These are phyloP conservation scores for Aphrophora alni DNA, from an alignment of 2,888 invertebrate genomes.

Conservation along the genomic window DNA sequence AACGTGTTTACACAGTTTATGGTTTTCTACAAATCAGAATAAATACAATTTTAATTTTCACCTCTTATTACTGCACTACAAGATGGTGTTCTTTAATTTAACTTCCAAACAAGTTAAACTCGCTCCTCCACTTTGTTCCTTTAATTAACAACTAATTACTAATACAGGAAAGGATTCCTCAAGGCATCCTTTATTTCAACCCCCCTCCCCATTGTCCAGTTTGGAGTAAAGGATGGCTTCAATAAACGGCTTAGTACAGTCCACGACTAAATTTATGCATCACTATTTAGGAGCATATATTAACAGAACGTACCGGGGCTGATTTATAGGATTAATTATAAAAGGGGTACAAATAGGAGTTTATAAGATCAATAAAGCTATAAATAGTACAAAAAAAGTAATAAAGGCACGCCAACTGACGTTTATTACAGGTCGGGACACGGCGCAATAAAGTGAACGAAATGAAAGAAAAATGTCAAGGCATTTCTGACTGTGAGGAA, in stretches of 20 bases:
- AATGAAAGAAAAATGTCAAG: slow-evolving; percentile 6
- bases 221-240: background rate
- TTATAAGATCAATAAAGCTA: slow-evolving; percentile 6
- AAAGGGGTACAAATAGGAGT: slow-evolving; percentile 6
- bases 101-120: background rate
- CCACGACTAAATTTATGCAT: background rate
- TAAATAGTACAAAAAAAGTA: slow-evolving; percentile 1
- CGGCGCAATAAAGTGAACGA: background rate
- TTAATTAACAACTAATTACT: background rate
- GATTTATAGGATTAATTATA: background rate
- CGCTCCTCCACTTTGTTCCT: background rate
- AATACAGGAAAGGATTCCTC: background rate
- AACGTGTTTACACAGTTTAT: too few species aligned
- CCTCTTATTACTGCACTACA: too few species aligned
- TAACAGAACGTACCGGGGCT: background rate
- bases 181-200: background rate
- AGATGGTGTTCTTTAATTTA: background rate
- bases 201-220: background rate
- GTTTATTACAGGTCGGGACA: background rate
- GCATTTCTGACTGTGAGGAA: background rate
- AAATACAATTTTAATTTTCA: too few species aligned
- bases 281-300: background rate
- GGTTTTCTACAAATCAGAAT: too few species aligned
- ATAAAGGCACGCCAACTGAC: background rate
- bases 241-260: background rate